Base-by-base conservation (phyloP, 2,797 vertebrate genomes). In the Hephaestus fuliginosus region DNA sequence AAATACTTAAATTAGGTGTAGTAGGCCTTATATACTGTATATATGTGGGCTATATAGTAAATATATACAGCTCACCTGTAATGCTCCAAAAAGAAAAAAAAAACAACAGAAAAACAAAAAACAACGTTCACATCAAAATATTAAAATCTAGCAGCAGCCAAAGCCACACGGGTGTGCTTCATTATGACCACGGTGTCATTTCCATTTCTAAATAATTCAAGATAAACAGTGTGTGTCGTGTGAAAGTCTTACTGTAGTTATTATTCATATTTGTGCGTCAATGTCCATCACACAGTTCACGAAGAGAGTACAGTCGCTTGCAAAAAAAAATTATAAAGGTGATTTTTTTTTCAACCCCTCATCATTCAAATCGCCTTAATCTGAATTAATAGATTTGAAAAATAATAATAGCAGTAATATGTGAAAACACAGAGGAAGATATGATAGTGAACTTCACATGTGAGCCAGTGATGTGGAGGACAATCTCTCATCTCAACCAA, bases 131-230 rank as follows among this genome's bases (percentile, higher is more conserved):
- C 90, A 93, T 88, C 89, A 91, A 94, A 91, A 93, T 91, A 90
- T n/a, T 91, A 82, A 91, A 91, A 91, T 87, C 93, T 92, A 93
- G 92, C 92, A 95, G 93, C 94, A 92, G 91, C 90, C 87, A 88
- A 84, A 89, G 85, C 74, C 86, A 89, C 82, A 88, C 67, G 36
- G 80, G 78, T 81, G 88, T 92, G 90, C 25, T 25, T 25, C 25
- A 25, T 25, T 75, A 82, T 70, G 80, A 25, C 25, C 25, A 86
- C 74, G 41, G 86, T 92, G 86, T 88, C 52, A 72, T 85, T 86
- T 86, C 52, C 20, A 64, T 84, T 70, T 80, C 39, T 89, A 64
- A 85, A 90, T 85, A 66, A 89, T 86, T 82, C 20, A 88, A 82
- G 65, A 88, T 73, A 83, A 85, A 79, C 62, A 52, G 25, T 25